Percentiles rank a stretch among this genome's conserved stretches.
phyloP scores from a whole-genome alignment of 2,888 invertebrate species.

The Athalia circularis region DNA sequence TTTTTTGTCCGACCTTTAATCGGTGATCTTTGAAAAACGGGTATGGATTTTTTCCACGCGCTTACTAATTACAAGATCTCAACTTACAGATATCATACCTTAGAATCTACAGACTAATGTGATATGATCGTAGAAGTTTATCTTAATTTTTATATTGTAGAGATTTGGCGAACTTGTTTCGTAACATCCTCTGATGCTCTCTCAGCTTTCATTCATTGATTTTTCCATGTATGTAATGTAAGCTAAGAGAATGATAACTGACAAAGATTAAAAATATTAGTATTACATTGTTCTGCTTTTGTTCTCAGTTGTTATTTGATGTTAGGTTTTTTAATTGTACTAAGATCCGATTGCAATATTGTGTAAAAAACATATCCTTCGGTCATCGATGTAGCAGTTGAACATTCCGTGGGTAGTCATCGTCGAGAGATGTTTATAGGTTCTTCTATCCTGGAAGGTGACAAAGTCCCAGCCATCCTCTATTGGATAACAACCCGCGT shows the following conservation, averaged over 20 bases:
- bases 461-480: slow-evolving; percentile 17
- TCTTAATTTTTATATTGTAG: too few species aligned
- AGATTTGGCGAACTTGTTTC: too few species aligned
- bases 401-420: neutral
- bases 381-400: slow-evolving; percentile 15
- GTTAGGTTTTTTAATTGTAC: too few species aligned
- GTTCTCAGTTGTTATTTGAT: too few species aligned
- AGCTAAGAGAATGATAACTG: too few species aligned
- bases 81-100: neutral
- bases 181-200: too few species aligned
- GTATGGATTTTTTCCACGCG: slow-evolving; percentile 16
- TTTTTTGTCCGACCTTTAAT: slow-evolving; percentile 6
- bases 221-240: too few species aligned
- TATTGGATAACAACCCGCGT: slow-evolving; percentile 54
- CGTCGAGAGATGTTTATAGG: neutral
- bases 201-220: too few species aligned
- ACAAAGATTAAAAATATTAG: too few species aligned
- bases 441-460: neutral
- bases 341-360: neutral
- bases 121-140: too few species aligned
- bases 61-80: neutral
- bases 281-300: too few species aligned
- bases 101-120: neutral
- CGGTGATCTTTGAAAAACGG: slow-evolving; percentile 6
- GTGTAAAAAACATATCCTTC: neutral